phyloP scores from a whole-genome alignment of 2,888 invertebrate species.

The Tenthredo livida region DNA sequence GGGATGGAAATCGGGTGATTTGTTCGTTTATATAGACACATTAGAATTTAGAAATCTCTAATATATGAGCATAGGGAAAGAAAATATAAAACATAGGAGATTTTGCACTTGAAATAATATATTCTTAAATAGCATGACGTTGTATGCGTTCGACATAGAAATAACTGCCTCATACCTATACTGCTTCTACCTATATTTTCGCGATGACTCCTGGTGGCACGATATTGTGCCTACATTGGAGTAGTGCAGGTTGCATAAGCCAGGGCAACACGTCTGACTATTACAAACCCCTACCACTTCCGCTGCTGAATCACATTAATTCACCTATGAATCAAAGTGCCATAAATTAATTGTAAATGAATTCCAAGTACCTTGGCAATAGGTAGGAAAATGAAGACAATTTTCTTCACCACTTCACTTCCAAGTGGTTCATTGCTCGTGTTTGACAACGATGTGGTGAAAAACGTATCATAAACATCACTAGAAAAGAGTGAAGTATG shows the following conservation, averaged over 20 bases:
- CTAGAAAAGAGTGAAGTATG: background rate
- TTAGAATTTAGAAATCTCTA: background rate
- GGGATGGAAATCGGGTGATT: background rate
- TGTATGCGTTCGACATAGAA: background rate
- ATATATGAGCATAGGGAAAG: background rate
- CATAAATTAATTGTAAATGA: background rate
- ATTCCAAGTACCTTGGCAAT: background rate
- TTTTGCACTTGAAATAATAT: background rate
- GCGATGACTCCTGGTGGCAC: background rate
- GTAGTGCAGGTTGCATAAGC: constrained; percentile 12
- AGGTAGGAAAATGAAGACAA: background rate
- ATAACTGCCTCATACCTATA: background rate
- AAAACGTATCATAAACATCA: background rate
- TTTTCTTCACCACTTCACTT: background rate
- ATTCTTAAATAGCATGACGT: background rate
- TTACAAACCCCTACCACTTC: background rate
- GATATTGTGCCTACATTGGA: background rate
- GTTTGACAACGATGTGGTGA: background rate
- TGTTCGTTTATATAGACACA: background rate
- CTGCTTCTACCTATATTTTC: background rate
- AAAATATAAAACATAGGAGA: background rate
- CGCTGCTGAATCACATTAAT: background rate
- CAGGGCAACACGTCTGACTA: background rate
- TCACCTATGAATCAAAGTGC: background rate
- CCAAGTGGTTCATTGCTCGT: background rate